A percentile compares a stretch with the other conserved stretches of the same genome.
phyloP scores from a whole-genome alignment of 2,113 vertebrate genomes.

The Hypocryptadius cinnamomeus region DNA sequence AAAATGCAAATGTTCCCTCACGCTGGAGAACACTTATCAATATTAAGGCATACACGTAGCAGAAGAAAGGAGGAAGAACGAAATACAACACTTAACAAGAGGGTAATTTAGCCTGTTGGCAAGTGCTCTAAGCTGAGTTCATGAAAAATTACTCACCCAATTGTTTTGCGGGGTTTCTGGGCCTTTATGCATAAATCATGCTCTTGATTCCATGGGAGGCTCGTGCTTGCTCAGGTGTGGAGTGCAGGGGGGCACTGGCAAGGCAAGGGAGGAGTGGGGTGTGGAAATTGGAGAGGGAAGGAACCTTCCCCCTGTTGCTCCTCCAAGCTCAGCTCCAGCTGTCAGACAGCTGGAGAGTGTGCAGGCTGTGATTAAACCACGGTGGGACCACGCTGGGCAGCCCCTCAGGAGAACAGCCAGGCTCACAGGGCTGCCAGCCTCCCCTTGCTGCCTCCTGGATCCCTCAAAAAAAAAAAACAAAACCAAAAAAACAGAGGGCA shows the following conservation, averaged over 20 bases:
- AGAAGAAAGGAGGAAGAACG: conserved; percentile 67
- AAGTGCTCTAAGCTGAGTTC: conserved; percentile 53
- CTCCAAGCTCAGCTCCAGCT: background rate
- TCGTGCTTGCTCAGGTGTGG: conserved; percentile 30
- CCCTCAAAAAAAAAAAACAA: background rate
- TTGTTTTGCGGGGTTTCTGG: conserved; percentile 44
- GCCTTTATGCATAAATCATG: conserved; percentile 56
- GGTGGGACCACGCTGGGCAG: background rate
- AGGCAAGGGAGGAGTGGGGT: background rate
- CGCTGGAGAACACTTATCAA: conserved; percentile 60
- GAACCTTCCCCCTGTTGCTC: background rate
- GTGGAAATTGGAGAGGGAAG: conserved; percentile 1
- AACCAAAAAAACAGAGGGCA: background rate
- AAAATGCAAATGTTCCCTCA: conserved; percentile 61
- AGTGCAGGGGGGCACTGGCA: background rate
- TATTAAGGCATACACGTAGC: conserved; percentile 63
- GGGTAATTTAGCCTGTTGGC: conserved; percentile 67
- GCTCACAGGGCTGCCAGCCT: background rate
- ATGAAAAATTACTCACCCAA: conserved; percentile 55
- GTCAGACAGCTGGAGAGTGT: background rate
- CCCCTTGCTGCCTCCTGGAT: too few relatives aligned
- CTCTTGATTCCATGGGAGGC: conserved; percentile 41
- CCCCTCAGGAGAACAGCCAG: background rate
- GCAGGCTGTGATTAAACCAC: background rate
- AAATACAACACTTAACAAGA: conserved; percentile 65